Conservation (phyloP, 2,113 vertebrate genomes). For the Corythoichthys haematopterus region DNA sequence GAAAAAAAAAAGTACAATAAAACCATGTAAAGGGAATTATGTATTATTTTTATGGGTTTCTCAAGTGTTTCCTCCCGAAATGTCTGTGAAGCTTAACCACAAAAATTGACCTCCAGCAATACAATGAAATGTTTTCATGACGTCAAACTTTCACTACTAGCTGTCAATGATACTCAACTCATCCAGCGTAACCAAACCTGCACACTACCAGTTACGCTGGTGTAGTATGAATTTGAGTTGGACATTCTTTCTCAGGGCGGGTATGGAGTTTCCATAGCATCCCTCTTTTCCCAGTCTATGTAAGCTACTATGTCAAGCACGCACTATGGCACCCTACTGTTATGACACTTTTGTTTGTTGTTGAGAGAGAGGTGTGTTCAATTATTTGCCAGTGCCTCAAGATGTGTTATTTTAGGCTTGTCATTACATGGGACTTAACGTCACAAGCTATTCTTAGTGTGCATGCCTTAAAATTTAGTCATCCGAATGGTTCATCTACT, state of each 20-base stretch:
- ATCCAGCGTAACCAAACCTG: conserved; percentile 18
- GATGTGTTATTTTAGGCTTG: not conserved
- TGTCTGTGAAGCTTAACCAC: not conserved
- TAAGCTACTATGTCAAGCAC: not conserved
- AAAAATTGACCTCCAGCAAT: not conserved
- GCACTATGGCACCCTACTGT: not conserved
- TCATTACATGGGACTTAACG: not conserved
- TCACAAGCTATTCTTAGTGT: not conserved
- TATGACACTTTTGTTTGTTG: not conserved
- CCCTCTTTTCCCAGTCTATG: conserved; percentile 11
- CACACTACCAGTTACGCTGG: conserved; percentile 40
- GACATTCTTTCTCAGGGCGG: conserved; percentile 56
- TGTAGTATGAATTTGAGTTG: not conserved
- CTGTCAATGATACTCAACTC: conserved; percentile 16
- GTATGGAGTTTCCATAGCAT: conserved; percentile 36
- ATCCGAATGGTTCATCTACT: not conserved
- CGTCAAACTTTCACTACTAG: conserved; percentile 24
- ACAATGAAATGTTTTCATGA: not conserved
- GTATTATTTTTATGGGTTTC: too few relatives aligned
- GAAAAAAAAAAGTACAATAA: too few relatives aligned
- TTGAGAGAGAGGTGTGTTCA: not conserved
- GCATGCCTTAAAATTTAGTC: not conserved
- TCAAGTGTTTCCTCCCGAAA: too few relatives aligned
- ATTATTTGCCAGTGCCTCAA: not conserved
- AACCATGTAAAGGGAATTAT: too few relatives aligned